A percentile compares a stretch with the other conserved stretches of the same genome.
phyloP scores from a whole-genome alignment of 2,888 invertebrate genomes.

The Scelioninae gen. 2 region DNA sequence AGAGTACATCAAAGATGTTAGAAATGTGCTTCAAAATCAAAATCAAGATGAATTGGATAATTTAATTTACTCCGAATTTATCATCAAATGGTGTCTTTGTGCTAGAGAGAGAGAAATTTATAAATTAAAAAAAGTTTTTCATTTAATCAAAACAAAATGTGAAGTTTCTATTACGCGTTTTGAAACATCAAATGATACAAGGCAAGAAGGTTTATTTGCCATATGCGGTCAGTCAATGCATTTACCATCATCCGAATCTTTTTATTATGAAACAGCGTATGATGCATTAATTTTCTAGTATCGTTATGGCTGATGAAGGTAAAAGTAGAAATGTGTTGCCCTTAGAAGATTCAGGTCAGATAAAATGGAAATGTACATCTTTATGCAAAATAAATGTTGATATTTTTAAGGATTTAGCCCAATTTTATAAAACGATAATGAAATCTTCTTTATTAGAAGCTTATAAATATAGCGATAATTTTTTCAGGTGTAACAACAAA shows the following conservation, averaged over 20 bases:
- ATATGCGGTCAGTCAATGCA: slow-evolving; percentile 9
- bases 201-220: background rate
- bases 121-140: slow-evolving; percentile 1
- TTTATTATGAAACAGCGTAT: background rate
- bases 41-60: background rate
- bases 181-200: background rate
- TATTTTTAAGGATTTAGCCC: too few species aligned
- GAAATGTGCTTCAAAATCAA: slow-evolving; percentile 5
- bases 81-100: slow-evolving; percentile 22
- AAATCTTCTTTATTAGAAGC: too few species aligned
- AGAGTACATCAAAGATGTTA: slow-evolving; percentile 7
- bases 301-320: background rate
- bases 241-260: slow-evolving; percentile 2
- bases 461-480: too few species aligned
- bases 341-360: background rate
- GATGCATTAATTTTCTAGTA: background rate
- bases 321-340: slow-evolving; percentile 9
- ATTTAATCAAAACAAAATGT: slow-evolving; percentile 4
- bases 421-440: too few species aligned
- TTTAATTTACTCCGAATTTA: slow-evolving; percentile 6
- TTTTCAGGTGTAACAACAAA: too few species aligned
- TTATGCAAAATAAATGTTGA: too few species aligned
- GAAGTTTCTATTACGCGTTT: slow-evolving; percentile 3
- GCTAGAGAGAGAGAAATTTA: background rate
- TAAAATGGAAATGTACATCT: too few species aligned